A percentile compares a stretch with the other conserved stretches of the same genome.
These are phyloP conservation scores for Chlorocebus sabaeus DNA, from an alignment of 2,113 vertebrate species.

Conservation along the genomic window DNA sequence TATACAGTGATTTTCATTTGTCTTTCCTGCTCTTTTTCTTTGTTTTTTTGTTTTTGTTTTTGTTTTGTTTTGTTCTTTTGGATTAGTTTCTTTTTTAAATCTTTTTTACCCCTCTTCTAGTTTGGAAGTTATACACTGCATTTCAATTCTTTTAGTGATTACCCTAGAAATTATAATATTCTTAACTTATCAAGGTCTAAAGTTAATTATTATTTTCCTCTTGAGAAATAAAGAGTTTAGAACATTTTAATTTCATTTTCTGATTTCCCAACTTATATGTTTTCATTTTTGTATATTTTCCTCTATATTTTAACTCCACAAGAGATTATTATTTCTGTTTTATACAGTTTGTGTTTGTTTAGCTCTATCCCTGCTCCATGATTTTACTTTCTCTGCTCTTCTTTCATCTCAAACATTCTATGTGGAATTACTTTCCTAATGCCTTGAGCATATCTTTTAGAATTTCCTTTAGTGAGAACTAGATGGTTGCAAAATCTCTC, in stretches of 20 bases:
- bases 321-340: not conserved
- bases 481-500: not conserved
- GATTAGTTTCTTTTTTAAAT: not conserved
- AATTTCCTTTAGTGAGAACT: not conserved
- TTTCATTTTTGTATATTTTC: not conserved
- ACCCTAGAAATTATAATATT: not conserved
- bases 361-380: not conserved
- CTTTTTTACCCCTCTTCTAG: not conserved
- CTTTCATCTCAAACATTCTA: not conserved
- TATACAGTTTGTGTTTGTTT: not conserved
- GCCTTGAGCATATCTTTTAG: not conserved
- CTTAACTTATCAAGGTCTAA: not conserved
- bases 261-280: not conserved
- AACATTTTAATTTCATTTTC: not conserved
- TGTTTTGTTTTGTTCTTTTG: not conserved
- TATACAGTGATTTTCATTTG: not conserved
- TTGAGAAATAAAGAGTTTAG: not conserved
- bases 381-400: not conserved
- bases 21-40: not conserved
- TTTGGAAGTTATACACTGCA: not conserved
- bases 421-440: not conserved
- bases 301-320: not conserved
- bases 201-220: not conserved
- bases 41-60: too few relatives aligned
- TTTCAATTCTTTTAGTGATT: not conserved